Evolutionary conservation across 2,797 vertebrate species (phyloP), one percentile per base, ranked within the genome.

Genomic region (Onychomys arenicola): DNA sequence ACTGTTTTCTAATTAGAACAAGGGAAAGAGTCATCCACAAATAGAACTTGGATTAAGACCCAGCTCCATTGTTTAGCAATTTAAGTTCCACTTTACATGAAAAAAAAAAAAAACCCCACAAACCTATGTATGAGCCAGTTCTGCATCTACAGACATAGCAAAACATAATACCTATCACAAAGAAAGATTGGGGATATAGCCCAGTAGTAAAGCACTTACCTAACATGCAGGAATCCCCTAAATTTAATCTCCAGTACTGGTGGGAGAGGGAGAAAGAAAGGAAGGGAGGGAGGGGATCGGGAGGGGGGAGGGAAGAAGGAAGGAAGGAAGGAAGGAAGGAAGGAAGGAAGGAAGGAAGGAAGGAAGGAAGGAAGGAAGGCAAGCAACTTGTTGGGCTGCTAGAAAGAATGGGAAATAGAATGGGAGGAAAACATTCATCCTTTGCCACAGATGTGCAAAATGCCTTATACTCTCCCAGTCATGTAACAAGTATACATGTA

Each of bases 161-260:
- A 90, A 76, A 83, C 43, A 81, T 37, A 65, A 81, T 61, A 81
- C 32, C n/a, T 92, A 83, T 43, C 49, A 90, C 93, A 95, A 89
- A 86, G 34, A 76, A 77, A 49, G 59, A 78, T 2, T 65, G 14
- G 23, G 8, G 32, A 25, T 49, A 37, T 29, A 29, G 43, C 43
- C 32, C 37, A 34, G 27, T 13, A 4, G 32, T 29, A 78, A 34
- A 65, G 27, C 21, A 27, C 32, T 65, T 63, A 17, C 12, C 40
- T 37, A 65, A 17, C 75, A 37, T 21, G 75, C 8, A 65, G 17
- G 23, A 65, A 63, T 7, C 23, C 34, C 63, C 23, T 65, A 65
- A 75, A 27, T 65, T 78, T 61, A 27, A 90, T 65, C 32, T 59
- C 55, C 8, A 63, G 14, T 89, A 25, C 21, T 6, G 4, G 29